Conservation (phyloP, 2,113 vertebrate species). For the Chrysemys picta region DNA sequence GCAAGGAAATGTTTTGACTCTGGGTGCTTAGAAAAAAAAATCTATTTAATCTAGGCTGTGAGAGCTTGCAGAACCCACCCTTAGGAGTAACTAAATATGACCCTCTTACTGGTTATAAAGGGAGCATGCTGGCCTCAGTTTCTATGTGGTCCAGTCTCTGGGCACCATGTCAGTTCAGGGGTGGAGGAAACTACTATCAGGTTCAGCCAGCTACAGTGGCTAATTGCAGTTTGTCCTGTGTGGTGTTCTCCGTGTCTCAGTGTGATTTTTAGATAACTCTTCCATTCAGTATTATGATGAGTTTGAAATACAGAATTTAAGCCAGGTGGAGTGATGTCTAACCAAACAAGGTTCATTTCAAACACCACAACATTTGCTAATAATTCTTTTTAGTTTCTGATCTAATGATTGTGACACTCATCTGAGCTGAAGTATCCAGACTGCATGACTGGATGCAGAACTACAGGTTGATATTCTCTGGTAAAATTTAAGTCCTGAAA, state of each 20-base stretch:
- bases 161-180: background rate
- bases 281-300: background rate
- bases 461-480: background rate
- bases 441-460: background rate
- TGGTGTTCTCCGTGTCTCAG: background rate
- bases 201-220: background rate
- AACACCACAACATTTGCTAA: background rate
- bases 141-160: background rate
- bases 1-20: background rate
- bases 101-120: background rate
- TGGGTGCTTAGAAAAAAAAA: background rate
- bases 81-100: background rate
- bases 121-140: background rate
- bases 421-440: background rate
- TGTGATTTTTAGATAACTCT: background rate
- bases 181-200: background rate
- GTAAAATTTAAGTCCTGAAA: background rate
- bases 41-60: fast-evolving
- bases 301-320: background rate
- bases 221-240: background rate
- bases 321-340: background rate
- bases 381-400: background rate
- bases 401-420: background rate
- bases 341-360: background rate
- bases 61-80: background rate